These are phyloP conservation scores for Palloptera scutellata DNA, from an alignment of 2,888 invertebrate species.

Conservation along the genomic window DNA sequence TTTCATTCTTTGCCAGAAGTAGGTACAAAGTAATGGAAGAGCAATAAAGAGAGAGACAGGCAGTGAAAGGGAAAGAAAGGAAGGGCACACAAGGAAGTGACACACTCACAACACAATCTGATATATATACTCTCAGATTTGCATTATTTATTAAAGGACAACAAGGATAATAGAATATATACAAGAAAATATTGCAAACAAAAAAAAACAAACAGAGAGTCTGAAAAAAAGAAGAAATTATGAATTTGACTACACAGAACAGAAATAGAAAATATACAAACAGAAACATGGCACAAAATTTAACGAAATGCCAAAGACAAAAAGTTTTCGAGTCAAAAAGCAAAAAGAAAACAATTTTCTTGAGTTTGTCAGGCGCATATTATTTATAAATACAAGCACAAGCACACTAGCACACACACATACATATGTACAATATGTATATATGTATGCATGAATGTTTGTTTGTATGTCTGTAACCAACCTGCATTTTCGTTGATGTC, in stretches of 20 bases:
- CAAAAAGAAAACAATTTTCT: constrained; percentile 31
- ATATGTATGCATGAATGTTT: neutral
- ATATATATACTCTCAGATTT: neutral
- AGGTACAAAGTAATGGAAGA: neutral
- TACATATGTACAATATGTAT: neutral
- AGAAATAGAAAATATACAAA: constrained; percentile 8
- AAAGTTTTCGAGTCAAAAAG: constrained; percentile 34
- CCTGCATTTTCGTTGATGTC: constrained; percentile 22
- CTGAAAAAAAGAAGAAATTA: constrained; percentile 8
- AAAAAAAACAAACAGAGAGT: no score
- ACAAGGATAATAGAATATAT: constrained; percentile 7
- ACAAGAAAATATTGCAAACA: constrained; percentile 4
- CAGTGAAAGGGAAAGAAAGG: neutral
- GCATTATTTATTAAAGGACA: constrained; percentile 26
- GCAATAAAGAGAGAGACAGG: neutral
- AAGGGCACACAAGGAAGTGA: neutral
- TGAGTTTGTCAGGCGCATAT: constrained; percentile 29
- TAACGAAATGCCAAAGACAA: constrained; percentile 37
- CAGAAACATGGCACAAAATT: constrained; percentile 30
- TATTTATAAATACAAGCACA: constrained; percentile 3
- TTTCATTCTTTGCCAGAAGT: no score
- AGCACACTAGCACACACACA: constrained; percentile 15
- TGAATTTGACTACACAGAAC: constrained; percentile 21
- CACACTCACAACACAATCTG: neutral
- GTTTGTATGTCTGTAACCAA: neutral